Evolutionary conservation across 1,140 invertebrate species (phyloP).

Genomic region (Heliconius nattereri): DNA sequence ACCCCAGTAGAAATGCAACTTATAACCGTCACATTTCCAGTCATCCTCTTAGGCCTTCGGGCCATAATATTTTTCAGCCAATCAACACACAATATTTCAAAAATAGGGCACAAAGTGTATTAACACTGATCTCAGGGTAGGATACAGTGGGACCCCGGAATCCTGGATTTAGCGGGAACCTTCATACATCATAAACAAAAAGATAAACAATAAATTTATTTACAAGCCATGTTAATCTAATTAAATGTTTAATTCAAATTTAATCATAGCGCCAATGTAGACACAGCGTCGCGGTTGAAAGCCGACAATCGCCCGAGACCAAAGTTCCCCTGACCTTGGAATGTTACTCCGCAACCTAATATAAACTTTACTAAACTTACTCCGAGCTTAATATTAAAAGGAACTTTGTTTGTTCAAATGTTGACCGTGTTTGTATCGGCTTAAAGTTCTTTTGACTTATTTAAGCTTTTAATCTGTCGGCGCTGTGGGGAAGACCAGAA

Average conservation of each 20-base stretch:
- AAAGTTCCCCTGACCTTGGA: constrained; percentile 36
- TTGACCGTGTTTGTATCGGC: constrained; percentile 21
- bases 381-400: constrained; percentile 34
- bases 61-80: too few relatives aligned
- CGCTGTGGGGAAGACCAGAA: background rate
- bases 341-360: constrained; percentile 32
- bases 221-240: constrained; percentile 1
- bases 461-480: constrained; percentile 9
- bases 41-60: too few relatives aligned
- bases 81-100: too few relatives aligned
- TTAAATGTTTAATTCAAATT: constrained; percentile 19
- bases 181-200: background rate
- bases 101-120: too few relatives aligned
- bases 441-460: constrained; percentile 10
- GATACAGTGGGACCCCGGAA: too few relatives aligned
- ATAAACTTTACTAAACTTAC: constrained; percentile 33
- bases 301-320: constrained; percentile 31
- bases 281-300: background rate
- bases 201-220: background rate
- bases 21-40: too few relatives aligned
- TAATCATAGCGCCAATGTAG: constrained; percentile 16
- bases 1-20: accelerated
- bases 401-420: constrained; percentile 20
- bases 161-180: too few relatives aligned
- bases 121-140: too few relatives aligned